phyloP scores from a whole-genome alignment of 2,888 invertebrate genomes.

The Alcis repandata region DNA sequence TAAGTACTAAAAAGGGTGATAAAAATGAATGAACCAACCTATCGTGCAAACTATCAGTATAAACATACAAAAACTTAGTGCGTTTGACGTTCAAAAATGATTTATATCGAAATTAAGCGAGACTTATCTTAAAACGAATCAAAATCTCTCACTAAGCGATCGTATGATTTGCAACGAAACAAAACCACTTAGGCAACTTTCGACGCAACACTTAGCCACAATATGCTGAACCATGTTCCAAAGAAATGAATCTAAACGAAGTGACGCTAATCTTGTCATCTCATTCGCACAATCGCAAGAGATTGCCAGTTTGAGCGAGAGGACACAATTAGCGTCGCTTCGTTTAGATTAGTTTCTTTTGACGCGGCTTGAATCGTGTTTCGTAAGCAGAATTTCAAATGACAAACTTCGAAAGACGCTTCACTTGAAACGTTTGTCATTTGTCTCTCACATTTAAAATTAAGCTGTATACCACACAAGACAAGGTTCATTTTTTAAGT shows the following conservation, averaged over 20 bases:
- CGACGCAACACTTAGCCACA: not conserved
- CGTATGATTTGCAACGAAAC: not conserved
- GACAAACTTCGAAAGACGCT: not conserved
- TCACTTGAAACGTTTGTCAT: not conserved
- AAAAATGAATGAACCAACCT: slow-evolving; percentile 17
- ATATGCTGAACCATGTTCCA: not conserved
- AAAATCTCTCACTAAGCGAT: not conserved
- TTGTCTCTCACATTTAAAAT: not conserved
- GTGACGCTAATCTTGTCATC: too few relatives aligned
- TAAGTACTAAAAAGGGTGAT: slow-evolving; percentile 44
- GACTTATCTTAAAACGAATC: slow-evolving; percentile 3
- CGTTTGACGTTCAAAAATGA: not conserved
- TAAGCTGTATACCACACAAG: not conserved
- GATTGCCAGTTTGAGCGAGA: too few relatives aligned
- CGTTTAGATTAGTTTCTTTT: too few relatives aligned
- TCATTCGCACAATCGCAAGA: too few relatives aligned
- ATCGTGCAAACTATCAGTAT: slow-evolving; percentile 47
- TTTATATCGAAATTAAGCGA: not conserved
- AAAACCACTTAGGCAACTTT: not conserved
- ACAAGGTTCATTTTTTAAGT: not conserved
- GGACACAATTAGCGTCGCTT: too few relatives aligned
- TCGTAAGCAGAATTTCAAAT: not conserved
- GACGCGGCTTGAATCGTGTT: not conserved
- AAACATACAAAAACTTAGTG: slow-evolving; percentile 48
- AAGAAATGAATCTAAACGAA: too few relatives aligned